phyloP scores from a whole-genome alignment of 2,888 invertebrate genomes.

The Dryocosmus kuriphilus region DNA sequence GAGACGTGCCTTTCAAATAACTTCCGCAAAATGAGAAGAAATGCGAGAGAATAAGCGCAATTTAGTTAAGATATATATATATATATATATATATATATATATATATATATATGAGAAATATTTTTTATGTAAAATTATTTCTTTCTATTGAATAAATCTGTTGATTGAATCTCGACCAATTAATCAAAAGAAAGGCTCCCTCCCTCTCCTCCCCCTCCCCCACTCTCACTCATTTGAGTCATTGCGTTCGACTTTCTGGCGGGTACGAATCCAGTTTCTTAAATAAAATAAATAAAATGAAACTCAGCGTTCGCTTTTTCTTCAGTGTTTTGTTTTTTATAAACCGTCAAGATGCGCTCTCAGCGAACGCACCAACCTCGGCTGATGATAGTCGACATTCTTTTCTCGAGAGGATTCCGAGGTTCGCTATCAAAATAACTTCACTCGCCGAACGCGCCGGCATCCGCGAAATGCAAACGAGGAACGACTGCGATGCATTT shows the following conservation, averaged over 20 bases:
- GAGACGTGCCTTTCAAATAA: conserved; percentile 1
- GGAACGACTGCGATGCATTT: conserved; percentile 7
- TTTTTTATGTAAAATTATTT: conserved; percentile 3
- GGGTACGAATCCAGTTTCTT: conserved; percentile 29
- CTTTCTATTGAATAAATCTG: background rate
- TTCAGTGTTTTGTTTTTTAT: conserved; percentile 5
- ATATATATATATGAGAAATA: too few species aligned
- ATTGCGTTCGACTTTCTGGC: conserved; percentile 27
- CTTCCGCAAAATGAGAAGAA: background rate
- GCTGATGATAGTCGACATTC: conserved; percentile 33
- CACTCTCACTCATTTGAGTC: conserved; percentile 18
- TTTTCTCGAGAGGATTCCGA: conserved; percentile 22
- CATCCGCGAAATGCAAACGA: conserved; percentile 21
- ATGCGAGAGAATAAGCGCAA: background rate
- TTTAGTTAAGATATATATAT: too few species aligned
- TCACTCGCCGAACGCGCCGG: background rate
- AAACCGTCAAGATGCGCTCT: conserved; percentile 21
- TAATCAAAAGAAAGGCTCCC: conserved; percentile 32
- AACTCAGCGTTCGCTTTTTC: conserved; percentile 28
- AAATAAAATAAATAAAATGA: conserved; percentile 28
- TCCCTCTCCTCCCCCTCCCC: background rate
- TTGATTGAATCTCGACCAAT: conserved; percentile 24
- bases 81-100: too few species aligned
- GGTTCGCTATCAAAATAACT: conserved; percentile 25
- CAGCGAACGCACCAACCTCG: conserved; percentile 18